Conservation (phyloP, 2,113 vertebrate genomes). For the Fulmarus glacialis region DNA sequence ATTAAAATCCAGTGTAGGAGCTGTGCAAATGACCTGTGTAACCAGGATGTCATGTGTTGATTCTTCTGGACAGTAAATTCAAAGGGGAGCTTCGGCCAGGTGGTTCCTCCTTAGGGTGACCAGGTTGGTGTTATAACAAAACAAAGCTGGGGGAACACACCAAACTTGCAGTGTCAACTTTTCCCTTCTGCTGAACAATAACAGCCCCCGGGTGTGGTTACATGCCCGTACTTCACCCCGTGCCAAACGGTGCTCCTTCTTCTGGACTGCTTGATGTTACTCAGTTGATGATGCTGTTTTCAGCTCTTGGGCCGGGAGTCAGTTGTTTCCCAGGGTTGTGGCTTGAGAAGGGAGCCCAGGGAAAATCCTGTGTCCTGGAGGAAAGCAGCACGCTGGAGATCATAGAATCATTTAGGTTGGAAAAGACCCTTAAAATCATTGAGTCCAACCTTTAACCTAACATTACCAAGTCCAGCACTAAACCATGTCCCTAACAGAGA, state of each 20-base stretch:
- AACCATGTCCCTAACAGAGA: neutral
- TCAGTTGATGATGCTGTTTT: accelerated
- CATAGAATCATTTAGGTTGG: neutral
- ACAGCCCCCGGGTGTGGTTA: neutral
- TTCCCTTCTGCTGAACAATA: neutral
- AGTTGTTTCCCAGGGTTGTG: neutral
- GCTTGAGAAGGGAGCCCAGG: neutral
- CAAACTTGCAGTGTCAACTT: neutral
- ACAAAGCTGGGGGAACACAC: neutral
- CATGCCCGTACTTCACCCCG: accelerated
- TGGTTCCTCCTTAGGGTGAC: neutral
- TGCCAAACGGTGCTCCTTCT: neutral
- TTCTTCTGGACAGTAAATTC: neutral
- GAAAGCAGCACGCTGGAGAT: neutral
- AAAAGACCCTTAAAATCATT: neutral
- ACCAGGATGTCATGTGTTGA: neutral
- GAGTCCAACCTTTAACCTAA: neutral
- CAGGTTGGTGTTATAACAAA: neutral
- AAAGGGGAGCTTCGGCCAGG: neutral
- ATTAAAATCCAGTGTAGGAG: neutral
- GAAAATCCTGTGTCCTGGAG: neutral
- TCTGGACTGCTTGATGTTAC: neutral
- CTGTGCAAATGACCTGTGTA: neutral
- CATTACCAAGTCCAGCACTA: too few species aligned
- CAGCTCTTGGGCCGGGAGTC: neutral